A percentile compares a stretch with the other conserved stretches of the same genome.
Evolutionary conservation across 2,888 invertebrate genomes (phyloP).

Genomic region (Ptilodon capucinus): DNA sequence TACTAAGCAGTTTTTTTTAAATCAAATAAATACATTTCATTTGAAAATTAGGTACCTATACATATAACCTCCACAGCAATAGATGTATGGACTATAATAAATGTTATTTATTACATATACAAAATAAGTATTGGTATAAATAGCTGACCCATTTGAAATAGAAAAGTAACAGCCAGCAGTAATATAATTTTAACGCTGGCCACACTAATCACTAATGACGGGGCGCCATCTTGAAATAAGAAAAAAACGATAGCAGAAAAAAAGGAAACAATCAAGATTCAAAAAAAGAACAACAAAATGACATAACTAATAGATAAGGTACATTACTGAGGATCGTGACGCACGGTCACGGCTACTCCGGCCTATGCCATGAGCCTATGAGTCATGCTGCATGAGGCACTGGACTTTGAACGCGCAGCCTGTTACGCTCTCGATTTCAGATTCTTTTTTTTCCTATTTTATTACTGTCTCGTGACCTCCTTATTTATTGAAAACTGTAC

Average conservation of each 20-base stretch:
- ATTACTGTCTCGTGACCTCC: conserved; percentile 30
- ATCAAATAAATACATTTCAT: no score
- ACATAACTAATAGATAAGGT: conserved; percentile 23
- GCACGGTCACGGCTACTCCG: conserved; percentile 33
- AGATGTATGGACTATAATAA: no score
- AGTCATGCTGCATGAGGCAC: conserved; percentile 30
- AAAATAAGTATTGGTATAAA: no score
- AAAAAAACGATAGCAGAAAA: neutral
- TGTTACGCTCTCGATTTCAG: conserved; percentile 39
- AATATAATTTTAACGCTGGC: neutral
- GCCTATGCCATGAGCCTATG: conserved; percentile 10
- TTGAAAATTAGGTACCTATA: no score
- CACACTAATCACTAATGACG: neutral
- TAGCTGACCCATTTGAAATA: no score
- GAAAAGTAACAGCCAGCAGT: neutral
- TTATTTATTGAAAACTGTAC: conserved; percentile 26
- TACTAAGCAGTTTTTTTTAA: no score
- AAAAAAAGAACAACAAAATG: conserved; percentile 17
- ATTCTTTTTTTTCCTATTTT: conserved; percentile 25
- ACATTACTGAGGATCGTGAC: conserved; percentile 30
- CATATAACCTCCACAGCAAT: no score
- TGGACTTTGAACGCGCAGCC: conserved; percentile 30
- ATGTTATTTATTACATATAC: no score
- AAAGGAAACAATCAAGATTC: neutral
- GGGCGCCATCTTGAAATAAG: neutral